phyloP scores from a whole-genome alignment of 2,797 vertebrate species.

The Myotis myotis region DNA sequence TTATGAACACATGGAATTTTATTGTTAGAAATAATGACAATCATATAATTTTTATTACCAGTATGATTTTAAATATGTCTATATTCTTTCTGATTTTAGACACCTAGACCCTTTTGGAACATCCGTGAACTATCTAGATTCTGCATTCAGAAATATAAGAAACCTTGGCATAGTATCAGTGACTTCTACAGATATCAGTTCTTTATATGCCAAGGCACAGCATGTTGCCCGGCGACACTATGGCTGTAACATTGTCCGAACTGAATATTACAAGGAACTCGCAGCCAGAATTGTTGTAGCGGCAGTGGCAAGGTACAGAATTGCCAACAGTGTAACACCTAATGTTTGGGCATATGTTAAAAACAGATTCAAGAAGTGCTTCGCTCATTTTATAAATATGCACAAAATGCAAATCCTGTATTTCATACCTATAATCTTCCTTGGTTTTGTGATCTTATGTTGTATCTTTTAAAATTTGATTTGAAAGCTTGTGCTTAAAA shows the following conservation, averaged over 20 bases:
- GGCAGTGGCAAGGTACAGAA: constrained; percentile 91
- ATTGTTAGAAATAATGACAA: not conserved
- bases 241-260: constrained; percentile 93
- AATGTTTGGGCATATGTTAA: not conserved
- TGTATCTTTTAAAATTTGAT: constrained; percentile 29
- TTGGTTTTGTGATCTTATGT: constrained; percentile 4
- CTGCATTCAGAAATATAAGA: constrained; percentile 94
- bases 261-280: constrained; percentile 96
- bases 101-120: constrained; percentile 97
- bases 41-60: constrained; percentile 11
- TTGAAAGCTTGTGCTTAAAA: constrained; percentile 35
- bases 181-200: constrained; percentile 95
- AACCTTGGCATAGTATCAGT: constrained; percentile 96
- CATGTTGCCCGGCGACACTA: constrained; percentile 96
- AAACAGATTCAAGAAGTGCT: not conserved
- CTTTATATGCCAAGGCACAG: constrained; percentile 94
- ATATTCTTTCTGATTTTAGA: constrained; percentile 82
- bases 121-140: constrained; percentile 95
- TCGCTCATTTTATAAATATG: not conserved
- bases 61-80: constrained; percentile 35
- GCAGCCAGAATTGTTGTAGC: constrained; percentile 93
- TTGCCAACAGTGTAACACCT: not conserved
- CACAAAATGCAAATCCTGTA: not conserved
- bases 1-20: constrained; percentile 31
- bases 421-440: constrained; percentile 1